Base-by-base conservation (phyloP, 2,888 invertebrate species). In the Spialia ferax region DNA sequence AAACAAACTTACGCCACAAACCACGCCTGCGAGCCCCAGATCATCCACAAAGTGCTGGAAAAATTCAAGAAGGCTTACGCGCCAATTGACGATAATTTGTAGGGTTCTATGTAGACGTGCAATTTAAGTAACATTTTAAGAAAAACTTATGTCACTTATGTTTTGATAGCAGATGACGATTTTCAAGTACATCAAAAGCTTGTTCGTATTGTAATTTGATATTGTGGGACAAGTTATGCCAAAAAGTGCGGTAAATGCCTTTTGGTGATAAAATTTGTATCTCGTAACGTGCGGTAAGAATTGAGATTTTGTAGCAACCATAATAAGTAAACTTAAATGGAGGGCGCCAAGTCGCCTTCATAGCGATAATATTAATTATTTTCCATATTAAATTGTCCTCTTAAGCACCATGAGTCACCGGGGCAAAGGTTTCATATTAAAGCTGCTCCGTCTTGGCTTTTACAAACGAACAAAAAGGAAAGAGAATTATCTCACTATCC, bases 1-100 rank as follows among this genome's bases (percentile, higher is more conserved):
- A 65, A 45, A 0, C 63, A 60, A 20, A 76, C 77, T 2, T 86
- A 73, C 54, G 61, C 75, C 0, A 78, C 75, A 20, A 82, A 80
- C 0, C 71, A 73, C 10, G 80, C 79, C 0, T 91, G 92, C 61
- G 76, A 74, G 2, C 18, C 70, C 0, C 72, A 73, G 0, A 79
- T 84, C 0, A 74, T 90, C 4, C 63, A 77, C 18, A 61, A 68
- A 2, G 87, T 87, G 0, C 72, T 91, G 15, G 75, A 86, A 1
- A 74, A 80, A 1, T 87, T 87, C 66, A 79, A 67, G 69, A n/a
- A 50, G 1, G 79, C 83, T 1, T 92, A 90, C 67, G 79, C 84
- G 11, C 66, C 66, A 48, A 20, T 20, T 10, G 48, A 48, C 1
- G 26, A 15, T 22, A 23, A 11, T 6, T 42, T 13, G 1, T 52